Conservation (phyloP, 1,140 invertebrate genomes). For the Cheumatopsyche charites region DNA sequence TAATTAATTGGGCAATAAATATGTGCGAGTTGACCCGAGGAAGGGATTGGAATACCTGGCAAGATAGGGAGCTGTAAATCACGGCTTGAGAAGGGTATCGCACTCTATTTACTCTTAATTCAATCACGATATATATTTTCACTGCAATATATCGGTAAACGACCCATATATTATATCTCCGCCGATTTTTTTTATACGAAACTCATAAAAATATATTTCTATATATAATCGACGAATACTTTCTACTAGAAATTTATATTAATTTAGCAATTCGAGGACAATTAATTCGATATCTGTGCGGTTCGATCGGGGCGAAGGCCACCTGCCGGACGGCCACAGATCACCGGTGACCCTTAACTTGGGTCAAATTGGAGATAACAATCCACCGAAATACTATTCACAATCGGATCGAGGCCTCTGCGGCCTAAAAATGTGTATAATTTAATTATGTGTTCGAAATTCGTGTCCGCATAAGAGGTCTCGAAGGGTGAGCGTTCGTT, state of each 20-base stretch:
- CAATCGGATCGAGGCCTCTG: too few species aligned
- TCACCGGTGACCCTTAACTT: constrained; percentile 25
- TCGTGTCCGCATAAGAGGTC: too few species aligned
- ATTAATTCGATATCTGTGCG: not conserved
- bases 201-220: too few species aligned
- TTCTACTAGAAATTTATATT: too few species aligned
- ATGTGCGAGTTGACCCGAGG: constrained; percentile 31
- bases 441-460: too few species aligned
- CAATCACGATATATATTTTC: constrained; percentile 50
- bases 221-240: too few species aligned
- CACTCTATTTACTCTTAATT: constrained; percentile 41
- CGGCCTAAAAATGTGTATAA: too few species aligned
- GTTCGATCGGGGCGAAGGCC: constrained; percentile 27
- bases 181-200: too few species aligned
- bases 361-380: constrained; percentile 43
- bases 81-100: not conserved
- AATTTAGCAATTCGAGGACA: not conserved
- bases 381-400: constrained; percentile 37
- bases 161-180: too few species aligned
- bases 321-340: constrained; percentile 29
- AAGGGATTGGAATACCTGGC: constrained; percentile 33
- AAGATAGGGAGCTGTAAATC: constrained; percentile 33
- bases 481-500: too few species aligned
- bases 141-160: too few species aligned
- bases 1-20: constrained; percentile 41